Evolutionary conservation across 2,888 invertebrate species (phyloP), one percentile per base, ranked within the genome.

Genomic region (Agonopterix heracliana): DNA sequence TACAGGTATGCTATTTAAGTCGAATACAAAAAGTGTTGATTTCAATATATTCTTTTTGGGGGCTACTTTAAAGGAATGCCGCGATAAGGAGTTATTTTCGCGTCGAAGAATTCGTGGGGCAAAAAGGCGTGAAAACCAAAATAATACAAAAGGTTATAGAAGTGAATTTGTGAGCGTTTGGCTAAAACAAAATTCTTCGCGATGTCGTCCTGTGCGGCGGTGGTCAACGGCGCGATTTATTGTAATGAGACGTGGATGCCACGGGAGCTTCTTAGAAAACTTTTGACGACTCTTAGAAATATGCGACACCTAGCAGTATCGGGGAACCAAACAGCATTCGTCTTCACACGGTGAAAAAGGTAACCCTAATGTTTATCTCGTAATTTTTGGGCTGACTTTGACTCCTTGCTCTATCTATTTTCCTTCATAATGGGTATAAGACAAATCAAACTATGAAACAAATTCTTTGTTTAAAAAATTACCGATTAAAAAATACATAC

Each of bases 181-280:
- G 78, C 75, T 83, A 84, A 83, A 87, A 88, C 87, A 86, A 73
- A 87, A 88, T 88, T 87, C 85, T 79, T 84, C 52, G 84, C 85
- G 82, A 73, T 76, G 81, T 83, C 87, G 76, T 84, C 90, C 82
- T 90, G 90, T 90, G 90, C 85, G 90, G 90, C 83, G 77, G 72
- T 74, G 80, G 26, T 78, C 79, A 71, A 69, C 71, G 69, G 67
- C 56, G 69, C 72, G 79, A 87, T 88, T 87, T 88, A 88, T 88
- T 85, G 83, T 85, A 83, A 85, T 81, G 80, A 84, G 78, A 61
- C 70, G 57, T 64, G 76, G 69, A 82, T 81, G 74, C 83, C 79
- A 69, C 73, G 64, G 71, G 60, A 64, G 65, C 71, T 85, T 85
- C 81, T 78, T 57, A 79, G 85, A 84, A 85, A 81, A 82, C 64